Conservation (phyloP, 1,140 invertebrate species). For the Temnothorax curvispinosus region DNA sequence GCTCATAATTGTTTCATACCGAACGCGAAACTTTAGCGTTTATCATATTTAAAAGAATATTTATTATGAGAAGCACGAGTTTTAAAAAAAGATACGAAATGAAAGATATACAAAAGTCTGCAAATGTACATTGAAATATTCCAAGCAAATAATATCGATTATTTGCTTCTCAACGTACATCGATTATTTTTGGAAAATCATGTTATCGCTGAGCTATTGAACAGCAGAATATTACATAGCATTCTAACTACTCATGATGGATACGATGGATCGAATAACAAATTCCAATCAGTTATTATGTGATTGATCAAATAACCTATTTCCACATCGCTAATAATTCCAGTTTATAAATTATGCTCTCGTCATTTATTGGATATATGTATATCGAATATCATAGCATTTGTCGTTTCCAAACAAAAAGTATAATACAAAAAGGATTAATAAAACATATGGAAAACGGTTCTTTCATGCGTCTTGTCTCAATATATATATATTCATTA, state of each 20-base stretch:
- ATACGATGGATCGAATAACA: constrained; percentile 46
- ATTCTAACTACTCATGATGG: constrained; percentile 17
- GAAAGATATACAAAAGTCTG: background rate
- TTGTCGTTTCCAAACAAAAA: background rate
- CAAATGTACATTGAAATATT: background rate
- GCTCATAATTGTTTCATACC: background rate
- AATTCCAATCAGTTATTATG: constrained; percentile 65
- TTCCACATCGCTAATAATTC: constrained; percentile 37
- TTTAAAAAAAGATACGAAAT: background rate
- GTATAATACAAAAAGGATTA: background rate
- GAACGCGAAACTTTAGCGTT: background rate
- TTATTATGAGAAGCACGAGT: background rate
- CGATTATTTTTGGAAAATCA: background rate
- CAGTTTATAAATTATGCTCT: constrained; percentile 48
- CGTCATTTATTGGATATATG: constrained; percentile 7
- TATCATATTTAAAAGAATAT: background rate
- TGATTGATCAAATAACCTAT: constrained; percentile 61
- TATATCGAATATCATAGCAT: background rate
- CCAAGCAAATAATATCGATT: background rate
- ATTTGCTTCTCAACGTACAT: background rate
- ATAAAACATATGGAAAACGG: background rate
- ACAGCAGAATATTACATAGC: constrained; percentile 16
- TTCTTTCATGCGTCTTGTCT: background rate
- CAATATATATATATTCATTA: constrained; percentile 1
- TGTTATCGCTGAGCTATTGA: background rate